These are phyloP conservation scores for Stenopsyche tienmushanensis DNA, from an alignment of 1,140 invertebrate species.

Conservation along the genomic window DNA sequence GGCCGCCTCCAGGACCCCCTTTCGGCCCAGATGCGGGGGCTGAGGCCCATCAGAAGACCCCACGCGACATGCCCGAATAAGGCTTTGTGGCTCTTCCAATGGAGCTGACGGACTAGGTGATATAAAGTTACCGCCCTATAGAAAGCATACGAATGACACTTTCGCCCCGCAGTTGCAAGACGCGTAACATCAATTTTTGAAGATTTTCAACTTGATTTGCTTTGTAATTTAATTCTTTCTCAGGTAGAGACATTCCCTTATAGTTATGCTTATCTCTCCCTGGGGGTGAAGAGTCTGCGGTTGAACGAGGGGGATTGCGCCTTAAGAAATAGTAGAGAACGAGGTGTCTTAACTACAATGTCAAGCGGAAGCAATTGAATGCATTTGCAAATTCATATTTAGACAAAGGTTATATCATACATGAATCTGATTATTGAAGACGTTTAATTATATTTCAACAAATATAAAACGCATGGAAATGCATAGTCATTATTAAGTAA, in stretches of 20 bases:
- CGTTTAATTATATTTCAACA: too few species aligned
- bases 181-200: too few species aligned
- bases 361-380: constrained; percentile 7
- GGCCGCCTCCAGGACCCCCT: background rate
- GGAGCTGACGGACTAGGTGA: constrained; percentile 18
- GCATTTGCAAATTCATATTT: too few species aligned
- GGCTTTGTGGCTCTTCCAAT: constrained; percentile 23
- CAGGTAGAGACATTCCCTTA: background rate
- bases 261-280: constrained; percentile 1
- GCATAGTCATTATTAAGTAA: too few species aligned
- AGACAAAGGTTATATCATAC: too few species aligned
- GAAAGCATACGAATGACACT: too few species aligned
- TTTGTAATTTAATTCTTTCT: too few species aligned
- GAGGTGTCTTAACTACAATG: constrained; percentile 1
- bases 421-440: too few species aligned
- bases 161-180: too few species aligned
- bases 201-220: too few species aligned
- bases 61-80: constrained; percentile 21
- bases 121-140: constrained; percentile 9
- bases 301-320: background rate
- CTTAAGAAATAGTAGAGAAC: background rate
- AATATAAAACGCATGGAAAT: too few species aligned
- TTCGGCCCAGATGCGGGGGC: background rate
- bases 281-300: constrained; percentile 2
- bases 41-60: constrained; percentile 1